A percentile compares a stretch with the other conserved stretches of the same genome.
Evolutionary conservation across 1,140 invertebrate genomes (phyloP).

Genomic region (Danaus melanippus): DNA sequence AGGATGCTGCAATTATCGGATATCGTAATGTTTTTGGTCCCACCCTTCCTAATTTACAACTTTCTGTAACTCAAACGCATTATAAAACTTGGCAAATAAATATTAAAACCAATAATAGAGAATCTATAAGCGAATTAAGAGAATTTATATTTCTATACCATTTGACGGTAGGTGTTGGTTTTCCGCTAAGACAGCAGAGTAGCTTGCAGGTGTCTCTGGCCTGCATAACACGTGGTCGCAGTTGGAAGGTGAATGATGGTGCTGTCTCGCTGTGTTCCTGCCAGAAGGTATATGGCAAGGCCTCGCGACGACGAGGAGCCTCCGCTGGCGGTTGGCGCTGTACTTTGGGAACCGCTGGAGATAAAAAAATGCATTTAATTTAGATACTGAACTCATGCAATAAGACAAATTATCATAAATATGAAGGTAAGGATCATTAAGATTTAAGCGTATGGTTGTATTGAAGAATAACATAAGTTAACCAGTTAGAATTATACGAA

Average conservation of each 20-base stretch:
- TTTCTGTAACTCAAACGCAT: no score
- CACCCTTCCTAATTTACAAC: constrained; percentile 7
- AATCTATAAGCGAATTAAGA: no score
- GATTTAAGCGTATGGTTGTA: constrained; percentile 55
- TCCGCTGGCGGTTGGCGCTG: constrained; percentile 85
- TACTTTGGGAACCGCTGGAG: constrained; percentile 84
- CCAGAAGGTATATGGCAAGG: constrained; percentile 89
- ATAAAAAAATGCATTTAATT: not conserved
- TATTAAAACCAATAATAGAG: no score
- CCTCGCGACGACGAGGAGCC: constrained; percentile 83
- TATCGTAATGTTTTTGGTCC: not conserved
- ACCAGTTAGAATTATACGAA: no score
- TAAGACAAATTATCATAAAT: no score
- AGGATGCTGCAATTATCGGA: not conserved
- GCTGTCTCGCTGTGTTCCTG: constrained; percentile 90
- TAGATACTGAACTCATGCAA: no score
- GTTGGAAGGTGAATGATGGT: constrained; percentile 96
- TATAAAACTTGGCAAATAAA: no score
- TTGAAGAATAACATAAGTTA: no score
- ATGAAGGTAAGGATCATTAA: no score
- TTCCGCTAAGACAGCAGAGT: constrained; percentile 95
- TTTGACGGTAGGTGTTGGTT: constrained; percentile 89
- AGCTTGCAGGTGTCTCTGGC: constrained; percentile 95
- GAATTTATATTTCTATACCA: constrained; percentile 32
- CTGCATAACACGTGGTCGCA: constrained; percentile 98